A percentile compares a stretch with the other conserved stretches of the same genome.
Evolutionary conservation across 2,113 vertebrate genomes (phyloP).

Genomic region (Rhodinocichla rosea): DNA sequence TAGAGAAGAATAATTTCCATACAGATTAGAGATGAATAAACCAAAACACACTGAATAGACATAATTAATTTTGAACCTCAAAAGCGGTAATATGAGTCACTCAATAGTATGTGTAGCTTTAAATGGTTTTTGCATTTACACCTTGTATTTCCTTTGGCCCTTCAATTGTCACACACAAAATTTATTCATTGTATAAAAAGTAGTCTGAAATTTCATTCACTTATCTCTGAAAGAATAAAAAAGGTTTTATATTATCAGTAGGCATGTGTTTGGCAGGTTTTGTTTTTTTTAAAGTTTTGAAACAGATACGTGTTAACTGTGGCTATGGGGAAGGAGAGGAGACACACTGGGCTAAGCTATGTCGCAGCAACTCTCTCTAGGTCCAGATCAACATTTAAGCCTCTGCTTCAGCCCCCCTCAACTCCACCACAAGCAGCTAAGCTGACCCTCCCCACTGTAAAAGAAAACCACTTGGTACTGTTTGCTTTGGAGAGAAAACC

Average conservation of each 20-base stretch:
- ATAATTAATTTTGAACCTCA: not conserved
- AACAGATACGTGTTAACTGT: not conserved
- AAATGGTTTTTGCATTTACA: not conserved
- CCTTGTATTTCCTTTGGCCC: not conserved
- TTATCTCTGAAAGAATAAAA: not conserved
- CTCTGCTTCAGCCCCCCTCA: not conserved
- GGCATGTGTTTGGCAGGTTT: fast-evolving
- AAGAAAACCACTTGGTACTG: not conserved
- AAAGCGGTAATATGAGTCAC: not conserved
- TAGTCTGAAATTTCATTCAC: not conserved
- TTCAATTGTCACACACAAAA: not conserved
- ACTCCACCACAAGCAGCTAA: not conserved
- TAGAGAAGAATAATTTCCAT: not conserved
- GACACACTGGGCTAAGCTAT: fast-evolving
- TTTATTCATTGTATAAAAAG: not conserved
- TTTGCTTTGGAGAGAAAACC: slow-evolving; percentile 4
- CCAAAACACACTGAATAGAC: not conserved
- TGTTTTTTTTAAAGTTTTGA: not conserved
- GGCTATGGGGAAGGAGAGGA: not conserved
- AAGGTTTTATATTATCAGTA: not conserved
- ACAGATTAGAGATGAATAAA: not conserved
- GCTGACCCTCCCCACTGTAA: not conserved
- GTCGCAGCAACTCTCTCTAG: not conserved
- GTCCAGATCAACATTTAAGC: not conserved
- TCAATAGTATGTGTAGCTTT: not conserved